phyloP scores from a whole-genome alignment of 2,113 vertebrate genomes.

The Saccopteryx bilineata region DNA sequence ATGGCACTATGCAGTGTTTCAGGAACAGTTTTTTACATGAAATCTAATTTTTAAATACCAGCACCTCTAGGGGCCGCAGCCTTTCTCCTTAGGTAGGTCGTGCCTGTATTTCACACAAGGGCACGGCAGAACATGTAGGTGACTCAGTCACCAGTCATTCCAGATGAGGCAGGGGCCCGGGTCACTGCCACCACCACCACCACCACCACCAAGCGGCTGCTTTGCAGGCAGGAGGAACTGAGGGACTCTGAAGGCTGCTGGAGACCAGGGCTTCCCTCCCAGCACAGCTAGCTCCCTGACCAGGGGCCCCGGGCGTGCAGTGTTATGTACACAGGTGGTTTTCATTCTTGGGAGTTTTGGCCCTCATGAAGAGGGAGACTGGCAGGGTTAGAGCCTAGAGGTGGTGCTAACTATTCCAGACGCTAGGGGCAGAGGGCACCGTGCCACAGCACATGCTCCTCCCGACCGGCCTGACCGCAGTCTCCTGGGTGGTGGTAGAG shows the following conservation, averaged over 20 bases:
- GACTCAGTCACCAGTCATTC: neutral
- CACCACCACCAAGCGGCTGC: neutral
- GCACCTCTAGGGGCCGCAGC: neutral
- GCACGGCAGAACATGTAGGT: neutral
- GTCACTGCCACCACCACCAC: neutral
- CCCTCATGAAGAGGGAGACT: neutral
- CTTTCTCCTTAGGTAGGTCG: neutral
- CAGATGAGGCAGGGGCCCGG: neutral
- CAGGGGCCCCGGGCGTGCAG: neutral
- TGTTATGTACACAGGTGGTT: neutral
- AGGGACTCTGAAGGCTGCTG: neutral
- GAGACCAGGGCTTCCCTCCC: neutral
- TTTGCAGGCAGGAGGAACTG: neutral
- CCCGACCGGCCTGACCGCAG: neutral
- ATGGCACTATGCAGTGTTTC: accelerated
- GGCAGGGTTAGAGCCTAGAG: neutral
- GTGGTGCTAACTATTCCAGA: no score
- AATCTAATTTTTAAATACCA: neutral
- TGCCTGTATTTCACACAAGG: neutral
- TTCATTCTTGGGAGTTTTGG: neutral
- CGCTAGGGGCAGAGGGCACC: neutral
- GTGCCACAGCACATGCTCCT: neutral
- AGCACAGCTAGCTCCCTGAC: neutral
- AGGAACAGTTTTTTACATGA: neutral
- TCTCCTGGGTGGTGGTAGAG: neutral